Evolutionary conservation across 2,113 vertebrate genomes (phyloP), one percentile per base, ranked within the genome.

Genomic region (Misgurnus mizolepis): DNA sequence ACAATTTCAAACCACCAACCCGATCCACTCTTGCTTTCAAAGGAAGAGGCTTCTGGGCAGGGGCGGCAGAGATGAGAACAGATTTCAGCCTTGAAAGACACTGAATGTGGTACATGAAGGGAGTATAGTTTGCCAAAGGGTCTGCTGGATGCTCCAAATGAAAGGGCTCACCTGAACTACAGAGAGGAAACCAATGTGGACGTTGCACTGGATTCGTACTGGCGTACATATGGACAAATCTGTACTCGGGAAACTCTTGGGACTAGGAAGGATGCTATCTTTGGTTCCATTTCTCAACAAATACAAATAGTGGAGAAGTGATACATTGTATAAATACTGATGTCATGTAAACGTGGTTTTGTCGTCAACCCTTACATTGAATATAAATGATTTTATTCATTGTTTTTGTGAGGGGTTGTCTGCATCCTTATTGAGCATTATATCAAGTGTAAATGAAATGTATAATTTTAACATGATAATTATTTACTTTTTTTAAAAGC

Each of bases 401-500:
- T 22, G 14, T 47, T 60, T 61, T 62, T 18, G 39, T 73, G n/a
- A 69, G 45, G 17, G 53, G 17, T 43, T 45, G 71, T 74, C 22
- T 75, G 56, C 73, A 49, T 64, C 18, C 40, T 17, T 14, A 45
- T 6, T 64, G 43, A 62, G 43, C 18, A 64, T 76, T 15, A 53
- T 80, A 61, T n/a, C 10, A 40, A 67, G 56, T 84, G 83, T 84
- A 84, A 84, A 84, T 81, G 77, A 78, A 73, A 67, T 78, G 17
- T 61, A 62, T 81, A 27, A 58, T 74, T 70, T 67, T 80, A 69
- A 56, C 9, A 17, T 58, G 4, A 18, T 58, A n/a, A 18, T 18
- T 67, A 45, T 15, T 6, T 40, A 61, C 8, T n/a, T 17, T 69
- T 18, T 66, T 27, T 15, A 67, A 34, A 34, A 49, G 12, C 43